Base-by-base conservation (phyloP, 2,797 vertebrate species). In the Cirrhinus molitorella region DNA sequence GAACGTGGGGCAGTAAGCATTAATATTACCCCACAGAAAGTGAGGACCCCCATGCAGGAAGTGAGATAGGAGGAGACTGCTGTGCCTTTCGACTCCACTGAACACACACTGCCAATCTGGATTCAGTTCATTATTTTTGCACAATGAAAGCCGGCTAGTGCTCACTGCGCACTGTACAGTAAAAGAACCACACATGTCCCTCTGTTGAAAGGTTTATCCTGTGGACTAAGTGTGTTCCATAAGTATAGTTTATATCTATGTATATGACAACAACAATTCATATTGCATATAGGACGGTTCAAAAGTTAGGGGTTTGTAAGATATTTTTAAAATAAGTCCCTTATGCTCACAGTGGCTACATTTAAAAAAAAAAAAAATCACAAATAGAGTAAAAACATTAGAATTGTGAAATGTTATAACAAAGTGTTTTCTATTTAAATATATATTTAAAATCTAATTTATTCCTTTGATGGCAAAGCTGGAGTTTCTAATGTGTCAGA, bases 111-210 rank as follows among this genome's bases (percentile, higher is more conserved):
- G 79, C 5, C 66, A 71, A 17, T 80, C 40, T 80, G 37, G 28
- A 59, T 80, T 59, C 37, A 28, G 53, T 28, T 80, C 12, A 70
- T 80, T 80, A 47, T 80, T 59, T 80, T 53, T 71, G 25, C 66
- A 71, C 79, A 80, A 68, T 31, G 23, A 57, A 40, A 80, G 11
- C 16, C 79, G 59, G 79, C 51, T 55, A 37, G 23, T 53, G 28
- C 51, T 70, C 16, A n/a, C 23, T 68, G 47, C 45, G 11, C 68
- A 31, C 45, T 31, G 4, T 71, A 28, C 25, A 71, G 68, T 28
- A 31, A 6, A 72, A 21, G 2, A 49, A 49, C 17, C 25, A 72
- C 25, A 51, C 25, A 51, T 37, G 10, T 21, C 17, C 17, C 31
- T 37, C 7, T 70, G 7, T 47, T 47, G 40, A 47, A 47, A 25